A percentile compares a stretch with the other conserved stretches of the same genome.
Evolutionary conservation across 2,888 invertebrate species (phyloP).

Genomic region (Odontocerum albicorne): DNA sequence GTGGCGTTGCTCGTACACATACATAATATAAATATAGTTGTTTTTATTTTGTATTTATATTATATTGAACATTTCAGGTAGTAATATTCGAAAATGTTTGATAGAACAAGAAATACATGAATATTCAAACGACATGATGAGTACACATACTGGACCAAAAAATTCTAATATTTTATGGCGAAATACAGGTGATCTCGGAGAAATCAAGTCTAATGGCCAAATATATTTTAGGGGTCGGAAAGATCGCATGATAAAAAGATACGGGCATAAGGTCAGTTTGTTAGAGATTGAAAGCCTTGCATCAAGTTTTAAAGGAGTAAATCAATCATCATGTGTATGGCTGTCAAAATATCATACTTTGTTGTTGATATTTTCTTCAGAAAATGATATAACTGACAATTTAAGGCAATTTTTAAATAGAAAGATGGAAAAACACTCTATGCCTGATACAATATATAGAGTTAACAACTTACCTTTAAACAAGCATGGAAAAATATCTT

Average conservation of each 20-base stretch:
- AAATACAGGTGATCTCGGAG: constrained; percentile 74
- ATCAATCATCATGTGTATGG: constrained; percentile 60
- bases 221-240: constrained; percentile 67
- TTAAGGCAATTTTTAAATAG: constrained; percentile 49
- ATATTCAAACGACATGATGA: not conserved
- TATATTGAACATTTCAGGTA: constrained; percentile 45
- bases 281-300: constrained; percentile 55
- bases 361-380: constrained; percentile 54
- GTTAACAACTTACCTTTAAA: constrained; percentile 63
- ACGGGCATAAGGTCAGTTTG: constrained; percentile 71
- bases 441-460: constrained; percentile 67
- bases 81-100: constrained; percentile 50
- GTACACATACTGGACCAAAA: not conserved
- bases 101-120: constrained; percentile 45
- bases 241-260: constrained; percentile 74
- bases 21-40: not conserved
- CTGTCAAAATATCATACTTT: constrained; percentile 51
- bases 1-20: not conserved
- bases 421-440: constrained; percentile 54
- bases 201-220: constrained; percentile 51
- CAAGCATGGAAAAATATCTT: constrained; percentile 69
- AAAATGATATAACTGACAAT: constrained; percentile 44
- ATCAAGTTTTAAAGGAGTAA: constrained; percentile 52
- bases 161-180: constrained; percentile 40
- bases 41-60: not conserved